Evolutionary conservation across 2,797 vertebrate species (phyloP).

Genomic region (Tapirus indicus): DNA sequence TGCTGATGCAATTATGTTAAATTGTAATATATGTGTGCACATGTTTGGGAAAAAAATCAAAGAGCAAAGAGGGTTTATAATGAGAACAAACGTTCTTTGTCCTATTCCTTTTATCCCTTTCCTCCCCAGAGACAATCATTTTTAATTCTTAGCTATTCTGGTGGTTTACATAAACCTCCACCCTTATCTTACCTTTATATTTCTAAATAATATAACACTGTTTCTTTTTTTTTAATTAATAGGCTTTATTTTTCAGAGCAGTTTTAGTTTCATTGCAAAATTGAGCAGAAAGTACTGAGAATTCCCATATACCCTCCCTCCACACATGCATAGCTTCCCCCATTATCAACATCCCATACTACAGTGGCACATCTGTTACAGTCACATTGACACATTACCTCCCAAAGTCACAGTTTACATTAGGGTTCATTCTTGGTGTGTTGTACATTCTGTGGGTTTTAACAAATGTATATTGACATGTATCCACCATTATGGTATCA

Average conservation of each 20-base stretch:
- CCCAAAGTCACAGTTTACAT: background rate
- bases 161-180: slow-evolving; percentile 14
- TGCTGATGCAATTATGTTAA: background rate
- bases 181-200: background rate
- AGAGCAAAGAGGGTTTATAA: background rate
- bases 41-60: background rate
- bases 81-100: background rate
- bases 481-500: background rate
- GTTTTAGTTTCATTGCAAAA: background rate
- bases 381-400: background rate
- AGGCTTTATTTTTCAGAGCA: background rate
- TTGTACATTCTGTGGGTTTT: background rate
- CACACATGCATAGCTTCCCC: background rate
- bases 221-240: background rate
- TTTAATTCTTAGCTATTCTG: slow-evolving; percentile 18
- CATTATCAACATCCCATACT: background rate
- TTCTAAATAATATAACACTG: background rate
- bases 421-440: background rate
- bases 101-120: background rate
- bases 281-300: background rate
- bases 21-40: background rate
- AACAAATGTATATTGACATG: background rate
- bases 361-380: background rate
- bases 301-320: background rate
- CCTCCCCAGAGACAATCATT: background rate